Evolutionary conservation across 2,888 invertebrate genomes (phyloP), one percentile per base, ranked within the genome.

Genomic region (Cheilosia scutellata): DNA sequence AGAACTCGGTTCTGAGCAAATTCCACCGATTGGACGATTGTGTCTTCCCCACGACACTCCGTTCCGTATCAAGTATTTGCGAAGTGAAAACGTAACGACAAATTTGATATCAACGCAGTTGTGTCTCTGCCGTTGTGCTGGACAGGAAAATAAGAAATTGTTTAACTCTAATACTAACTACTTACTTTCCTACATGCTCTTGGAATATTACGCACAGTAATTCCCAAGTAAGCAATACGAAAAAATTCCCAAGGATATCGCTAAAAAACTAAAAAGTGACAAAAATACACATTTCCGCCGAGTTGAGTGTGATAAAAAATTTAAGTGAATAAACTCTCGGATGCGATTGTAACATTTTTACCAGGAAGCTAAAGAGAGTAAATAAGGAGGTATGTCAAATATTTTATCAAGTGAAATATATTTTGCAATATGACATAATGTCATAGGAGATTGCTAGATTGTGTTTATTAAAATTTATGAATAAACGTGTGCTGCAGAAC

Each of bases 11-110:
- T 86, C 82, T 77, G 72, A 82, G 82, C 82, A 76, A 86, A 77
- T 86, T 80, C 72, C 60, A 60, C 82, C 72, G 82, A 86, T 76
- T 86, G 76, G 72, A 72, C 62, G 80, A 77, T 68, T 76, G 80
- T 86, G 63, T 82, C 86, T 86, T 86, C 76, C 11, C 37, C 11
- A 11, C 37, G 37, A 72, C 49, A 51, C 76, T 51, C n/a, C 80
- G 63, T 53, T 75, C 66, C 57, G 71, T 86, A 82, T 76, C 82
- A 82, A 80, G 82, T 82, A 82, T 82, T 86, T 68, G 82, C 82
- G 76, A 86, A 86, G 82, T 77, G 71, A 86, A 86, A 86, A 86
- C 72, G 86, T 76, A 49, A 71, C 76, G 82, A 72, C 62, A 86
- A 75, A 63, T 77, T 82, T 68, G 42, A 82, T 72, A 77, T 86